Conservation (phyloP, 2,888 invertebrate species). For the Rhingia rostrata region DNA sequence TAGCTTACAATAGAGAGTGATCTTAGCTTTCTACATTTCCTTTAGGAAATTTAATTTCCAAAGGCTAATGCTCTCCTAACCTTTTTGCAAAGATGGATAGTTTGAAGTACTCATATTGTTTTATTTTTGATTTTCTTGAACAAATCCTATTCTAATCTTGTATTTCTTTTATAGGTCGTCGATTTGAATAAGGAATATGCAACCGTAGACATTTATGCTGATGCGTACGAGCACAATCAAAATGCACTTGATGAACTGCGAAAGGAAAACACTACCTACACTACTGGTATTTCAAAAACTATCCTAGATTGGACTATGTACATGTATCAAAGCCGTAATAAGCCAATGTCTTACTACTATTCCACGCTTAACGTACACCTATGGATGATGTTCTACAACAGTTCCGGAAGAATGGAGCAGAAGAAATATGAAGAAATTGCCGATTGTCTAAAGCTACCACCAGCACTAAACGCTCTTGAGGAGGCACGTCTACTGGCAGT, state of each 20-base stretch:
- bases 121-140: too few species aligned
- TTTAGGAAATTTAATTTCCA: too few species aligned
- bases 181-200: conserved; percentile 79
- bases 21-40: too few species aligned
- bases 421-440: conserved; percentile 78
- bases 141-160: not conserved
- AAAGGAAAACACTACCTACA: conserved; percentile 78
- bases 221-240: conserved; percentile 80
- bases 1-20: too few species aligned
- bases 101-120: too few species aligned
- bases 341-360: conserved; percentile 81
- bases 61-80: too few species aligned
- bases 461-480: conserved; percentile 79
- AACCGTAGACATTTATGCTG: conserved; percentile 78
- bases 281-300: conserved; percentile 77
- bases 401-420: conserved; percentile 78
- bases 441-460: conserved; percentile 80
- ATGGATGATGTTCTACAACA: conserved; percentile 81
- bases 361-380: conserved; percentile 80
- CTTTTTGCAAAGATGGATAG: too few species aligned
- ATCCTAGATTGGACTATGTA: conserved; percentile 81
- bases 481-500: conserved; percentile 80
- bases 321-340: conserved; percentile 80
- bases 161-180: conserved; percentile 56
- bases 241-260: conserved; percentile 78